Base-by-base conservation (phyloP, 2,113 vertebrate species). In the Nibea albiflora region DNA sequence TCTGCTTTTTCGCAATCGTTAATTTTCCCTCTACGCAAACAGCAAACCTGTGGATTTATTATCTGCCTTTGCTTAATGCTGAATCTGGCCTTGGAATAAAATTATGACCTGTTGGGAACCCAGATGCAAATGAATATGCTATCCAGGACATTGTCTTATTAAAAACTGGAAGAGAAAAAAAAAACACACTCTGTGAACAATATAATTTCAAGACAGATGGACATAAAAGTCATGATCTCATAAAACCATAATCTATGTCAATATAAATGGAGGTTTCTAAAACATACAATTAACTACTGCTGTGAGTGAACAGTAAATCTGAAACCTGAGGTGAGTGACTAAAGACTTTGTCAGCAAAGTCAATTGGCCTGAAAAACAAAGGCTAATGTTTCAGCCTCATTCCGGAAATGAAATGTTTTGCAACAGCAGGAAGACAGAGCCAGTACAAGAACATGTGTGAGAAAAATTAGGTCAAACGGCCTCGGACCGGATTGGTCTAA, bases 401-500 rank as follows among this genome's bases (percentile, higher is more conserved):
- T 84, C 90, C 93, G 89, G 90, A 93, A 93, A 90, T 91, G 47
- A 92, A 92, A 93, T 92, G 84, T 92, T 92, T 91, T 91, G 87
- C 86, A 88, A 90, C 82, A 89, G 88, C 86, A 77, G 79, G 79
- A 90, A 82, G 78, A 87, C 42, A n/a, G 76, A 68, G 73, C 73
- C 78, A 80, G 85, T 87, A 77, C 54, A 81, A 83, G 73, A 74
- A 86, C 76, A 73, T 64, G 66, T 74, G 80, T 72, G 81, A 87
- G 80, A 77, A 78, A 85, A 78, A 83, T 19, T 22, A 68, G 76
- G 70, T 62, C 67, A 78, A 82, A 69, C 46, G 85, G 73, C 28
- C 24, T 44, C 31, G 28, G 42, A 83, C 62, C 26, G 63, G 72
- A 88, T 53, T 52, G 57, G 70, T 69, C n/a, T 84, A 42, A 80